phyloP scores from a whole-genome alignment of 2,113 vertebrate species.

The Silurus glanis region DNA sequence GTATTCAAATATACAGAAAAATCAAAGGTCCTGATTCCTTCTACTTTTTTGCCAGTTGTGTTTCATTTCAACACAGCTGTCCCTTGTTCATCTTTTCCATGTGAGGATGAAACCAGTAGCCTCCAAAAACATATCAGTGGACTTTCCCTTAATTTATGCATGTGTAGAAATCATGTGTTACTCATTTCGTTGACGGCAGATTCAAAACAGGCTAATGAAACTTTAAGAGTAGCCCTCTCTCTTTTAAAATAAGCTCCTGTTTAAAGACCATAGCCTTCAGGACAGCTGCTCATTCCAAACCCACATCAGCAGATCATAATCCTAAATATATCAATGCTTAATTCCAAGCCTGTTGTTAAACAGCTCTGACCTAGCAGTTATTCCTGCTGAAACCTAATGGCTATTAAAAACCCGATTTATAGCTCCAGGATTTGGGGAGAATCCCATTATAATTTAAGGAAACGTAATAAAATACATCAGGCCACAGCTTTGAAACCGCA shows the following conservation, averaged over 20 bases:
- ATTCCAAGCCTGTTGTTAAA: constrained; percentile 39
- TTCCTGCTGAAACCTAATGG: constrained; percentile 23
- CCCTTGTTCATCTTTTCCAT: neutral
- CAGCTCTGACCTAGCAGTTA: constrained; percentile 32
- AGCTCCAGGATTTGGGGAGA: constrained; percentile 5
- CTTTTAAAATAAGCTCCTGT: constrained; percentile 38
- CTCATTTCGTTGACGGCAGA: neutral
- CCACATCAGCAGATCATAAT: constrained; percentile 27
- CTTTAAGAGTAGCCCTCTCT: constrained; percentile 41
- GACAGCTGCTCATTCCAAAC: constrained; percentile 26
- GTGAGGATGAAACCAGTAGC: constrained; percentile 3
- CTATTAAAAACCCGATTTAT: constrained; percentile 39
- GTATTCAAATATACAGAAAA: neutral
- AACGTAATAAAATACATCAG: constrained; percentile 30
- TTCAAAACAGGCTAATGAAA: constrained; percentile 10
- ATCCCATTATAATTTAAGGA: constrained; percentile 33
- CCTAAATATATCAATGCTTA: constrained; percentile 33
- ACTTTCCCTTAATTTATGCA: constrained; percentile 10
- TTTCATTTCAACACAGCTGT: neutral
- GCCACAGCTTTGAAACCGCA: constrained; percentile 16
- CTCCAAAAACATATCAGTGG: constrained; percentile 11
- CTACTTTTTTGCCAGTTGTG: neutral
- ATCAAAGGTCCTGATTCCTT: neutral
- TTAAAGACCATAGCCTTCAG: constrained; percentile 6
- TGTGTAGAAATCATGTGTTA: constrained; percentile 10